Evolutionary conservation across 2,888 invertebrate species (phyloP), one percentile per base, ranked within the genome.

Genomic region (Phorcus lineatus): DNA sequence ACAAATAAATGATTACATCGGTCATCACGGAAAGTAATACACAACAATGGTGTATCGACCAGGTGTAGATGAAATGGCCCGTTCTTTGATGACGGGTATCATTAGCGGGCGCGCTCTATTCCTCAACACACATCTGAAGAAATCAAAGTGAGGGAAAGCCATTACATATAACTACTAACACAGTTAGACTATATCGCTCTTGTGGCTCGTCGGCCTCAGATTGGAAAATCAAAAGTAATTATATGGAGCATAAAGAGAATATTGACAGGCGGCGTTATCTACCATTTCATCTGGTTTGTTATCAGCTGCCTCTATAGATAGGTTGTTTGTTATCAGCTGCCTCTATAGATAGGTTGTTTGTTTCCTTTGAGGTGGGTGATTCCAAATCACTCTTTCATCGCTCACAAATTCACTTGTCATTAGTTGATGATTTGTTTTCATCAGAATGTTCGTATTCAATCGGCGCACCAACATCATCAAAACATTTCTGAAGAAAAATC

Each of bases 141-240:
- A 28, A 62, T 70, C n/a, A 70, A 70, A 70, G 70, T 19, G 36
- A 70, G 40, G 47, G n/a, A 28, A 22, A 36, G 70, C 70, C 70
- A 70, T 70, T 70, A 70, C 70, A 70, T 70, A 70, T 40, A 70
- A 70, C 70, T 31, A 36, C 28, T 22, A 70, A 70, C 70, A 31
- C 70, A 31, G 70, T 70, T 70, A 70, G 31, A 31, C 70, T 28
- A 17, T 70, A 70, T 70, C 70, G 36, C 70, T 36, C 36, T 70
- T 36, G n/a, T 40, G 70, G 31, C 24, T 40, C 70, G n/a, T 17
- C 36, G 31, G 28, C 3, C 19, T 11, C 19, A 31, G 70, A 40
- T 70, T 70, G 70, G 19, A 70, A 40, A 70, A 40, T 70, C 31
- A 70, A 70, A 70, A 70, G 70, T 70, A 36, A 70, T 70, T 70